Evolutionary conservation across 2,888 invertebrate species (phyloP), one percentile per base, ranked within the genome.

Genomic region (Lapara coniferarum): DNA sequence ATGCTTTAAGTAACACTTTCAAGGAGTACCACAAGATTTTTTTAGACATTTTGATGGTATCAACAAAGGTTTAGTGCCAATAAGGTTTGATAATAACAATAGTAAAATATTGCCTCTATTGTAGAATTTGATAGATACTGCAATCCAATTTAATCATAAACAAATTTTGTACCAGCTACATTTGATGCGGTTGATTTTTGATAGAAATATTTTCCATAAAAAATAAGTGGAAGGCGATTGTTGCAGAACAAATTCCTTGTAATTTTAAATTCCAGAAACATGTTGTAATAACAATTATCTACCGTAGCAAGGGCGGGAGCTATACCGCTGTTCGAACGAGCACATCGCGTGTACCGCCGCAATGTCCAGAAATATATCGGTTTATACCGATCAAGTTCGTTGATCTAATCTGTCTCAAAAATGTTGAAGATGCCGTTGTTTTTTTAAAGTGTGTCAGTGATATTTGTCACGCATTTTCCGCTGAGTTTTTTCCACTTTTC

Each of bases 241-340:
- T 25, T 30, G 37, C 51, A 51, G 51, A 58, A 49, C 49, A 51
- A n/a, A 69, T 69, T 69, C 10, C 5, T 13, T 25, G 37, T 37
- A 37, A 37, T 59, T 59, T 16, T 53, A 52, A 59, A 57, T 57
- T 66, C 72, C 75, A 71, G 78, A 77, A 77, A 77, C 72, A 81
- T 78, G 74, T 75, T 69, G 68, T 76, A 72, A 77, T 78, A 78
- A 74, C 76, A 77, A 84, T 85, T 78, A 82, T 74, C 78, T 79
- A 82, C 84, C 84, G 87, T 83, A 85, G 78, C 83, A 90, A 91
- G 89, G 90, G 89, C 89, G 77, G 80, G 72, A 75, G 73, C 69
- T 80, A 79, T 89, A 89, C 87, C 90, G 89, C 88, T 83, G 77
- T 57, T 46, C 70, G 73, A 76, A 75, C 81, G 76, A 68, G 75